Evolutionary conservation across 2,113 vertebrate genomes (phyloP).

Genomic region (Zingel zingel): DNA sequence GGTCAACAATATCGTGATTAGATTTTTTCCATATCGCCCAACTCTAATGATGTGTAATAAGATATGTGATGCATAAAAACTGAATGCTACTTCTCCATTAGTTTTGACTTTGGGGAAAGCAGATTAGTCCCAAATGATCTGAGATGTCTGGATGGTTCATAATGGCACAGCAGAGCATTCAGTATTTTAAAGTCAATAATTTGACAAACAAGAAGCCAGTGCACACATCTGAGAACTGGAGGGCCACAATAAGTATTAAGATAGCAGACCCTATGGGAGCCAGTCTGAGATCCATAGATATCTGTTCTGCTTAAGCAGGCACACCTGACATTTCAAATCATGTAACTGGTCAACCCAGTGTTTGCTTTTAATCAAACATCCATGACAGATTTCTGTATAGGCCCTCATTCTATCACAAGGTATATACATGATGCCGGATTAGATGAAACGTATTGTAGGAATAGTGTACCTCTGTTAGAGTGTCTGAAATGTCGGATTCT

Average conservation of each 20-base stretch:
- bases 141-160: not conserved
- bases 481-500: not conserved
- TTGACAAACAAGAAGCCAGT: not conserved
- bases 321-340: conserved; percentile 17
- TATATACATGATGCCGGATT: not conserved
- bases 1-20: too few species aligned
- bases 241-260: not conserved
- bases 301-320: not conserved
- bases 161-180: not conserved
- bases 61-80: not conserved
- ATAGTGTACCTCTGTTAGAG: not conserved
- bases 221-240: not conserved
- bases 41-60: not conserved
- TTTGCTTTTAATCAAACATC: not conserved
- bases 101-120: not conserved
- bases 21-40: too few species aligned
- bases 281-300: not conserved
- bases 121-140: not conserved
- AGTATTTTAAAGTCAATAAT: not conserved
- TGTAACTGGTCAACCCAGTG: not conserved
- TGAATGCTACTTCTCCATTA: not conserved
- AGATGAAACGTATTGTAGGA: not conserved
- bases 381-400: not conserved
- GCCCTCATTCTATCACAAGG: not conserved
- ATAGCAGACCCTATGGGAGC: not conserved